Conservation (phyloP, 1,140 invertebrate species). For the Geopemphigus sp. region DNA sequence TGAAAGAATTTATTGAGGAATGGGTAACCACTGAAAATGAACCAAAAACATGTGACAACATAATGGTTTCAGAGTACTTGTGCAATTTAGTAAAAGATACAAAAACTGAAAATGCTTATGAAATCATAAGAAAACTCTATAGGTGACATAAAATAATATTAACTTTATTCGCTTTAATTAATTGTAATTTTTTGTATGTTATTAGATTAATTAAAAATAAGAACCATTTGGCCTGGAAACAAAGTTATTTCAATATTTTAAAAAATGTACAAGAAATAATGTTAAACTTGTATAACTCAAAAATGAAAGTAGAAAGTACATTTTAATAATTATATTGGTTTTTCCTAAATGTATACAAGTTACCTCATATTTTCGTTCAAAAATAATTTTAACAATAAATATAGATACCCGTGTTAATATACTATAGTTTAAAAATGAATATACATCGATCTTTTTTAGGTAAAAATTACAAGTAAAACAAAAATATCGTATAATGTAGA, state of each 20-base stretch:
- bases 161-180: background rate
- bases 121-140: constrained; percentile 56
- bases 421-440: no score
- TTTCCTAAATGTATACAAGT: background rate
- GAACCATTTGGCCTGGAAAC: constrained; percentile 55
- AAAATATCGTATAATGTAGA: no score
- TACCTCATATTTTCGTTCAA: background rate
- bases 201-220: constrained; percentile 54
- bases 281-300: constrained; percentile 54
- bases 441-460: no score
- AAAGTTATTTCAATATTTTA: constrained; percentile 55
- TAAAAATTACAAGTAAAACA: no score
- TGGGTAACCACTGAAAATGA: constrained; percentile 58
- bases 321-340: constrained; percentile 16
- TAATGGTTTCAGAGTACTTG: constrained; percentile 57
- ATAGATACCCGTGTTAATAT: no score
- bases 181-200: constrained; percentile 23
- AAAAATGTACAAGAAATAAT: constrained; percentile 56
- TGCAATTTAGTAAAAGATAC: constrained; percentile 57
- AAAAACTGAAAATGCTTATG: constrained; percentile 57
- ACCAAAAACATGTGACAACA: constrained; percentile 58
- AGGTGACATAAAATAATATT: constrained; percentile 52
- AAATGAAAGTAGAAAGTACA: constrained; percentile 45
- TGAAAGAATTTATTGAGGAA: constrained; percentile 57
- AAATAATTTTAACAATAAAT: background rate